phyloP scores from a whole-genome alignment of 2,797 vertebrate species.

The Brachyalestes nurse region DNA sequence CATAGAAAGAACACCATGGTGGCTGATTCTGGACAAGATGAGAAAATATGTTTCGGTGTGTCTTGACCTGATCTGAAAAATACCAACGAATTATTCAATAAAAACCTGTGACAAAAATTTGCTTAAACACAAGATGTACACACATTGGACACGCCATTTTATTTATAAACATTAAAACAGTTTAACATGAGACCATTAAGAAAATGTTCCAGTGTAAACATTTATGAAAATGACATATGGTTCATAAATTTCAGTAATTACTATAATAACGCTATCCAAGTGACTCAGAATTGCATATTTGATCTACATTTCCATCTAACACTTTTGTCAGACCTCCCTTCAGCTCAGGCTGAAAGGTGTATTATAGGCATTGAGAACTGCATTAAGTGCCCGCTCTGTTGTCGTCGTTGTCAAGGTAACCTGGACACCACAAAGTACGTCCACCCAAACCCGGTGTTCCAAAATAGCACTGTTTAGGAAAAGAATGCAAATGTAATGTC shows the following conservation, averaged over 20 bases:
- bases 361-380: background rate
- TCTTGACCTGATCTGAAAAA: background rate
- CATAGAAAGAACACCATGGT: background rate
- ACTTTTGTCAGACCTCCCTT: background rate
- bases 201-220: background rate
- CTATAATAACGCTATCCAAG: background rate
- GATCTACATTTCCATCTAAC: background rate
- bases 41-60: background rate
- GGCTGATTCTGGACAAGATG: background rate
- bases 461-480: constrained; percentile 1
- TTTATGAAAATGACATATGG: background rate
- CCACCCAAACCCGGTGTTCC: background rate
- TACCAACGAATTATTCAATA: background rate
- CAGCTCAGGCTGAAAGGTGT: background rate
- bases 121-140: background rate
- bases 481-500: constrained; percentile 10
- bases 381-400: background rate
- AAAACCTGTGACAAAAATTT: background rate
- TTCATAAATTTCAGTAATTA: background rate
- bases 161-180: background rate
- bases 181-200: background rate
- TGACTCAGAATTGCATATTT: no score
- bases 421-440: background rate
- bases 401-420: background rate
- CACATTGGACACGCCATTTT: background rate